Conservation (phyloP, 2,113 vertebrate species). For the Thryonomys swinderianus region DNA sequence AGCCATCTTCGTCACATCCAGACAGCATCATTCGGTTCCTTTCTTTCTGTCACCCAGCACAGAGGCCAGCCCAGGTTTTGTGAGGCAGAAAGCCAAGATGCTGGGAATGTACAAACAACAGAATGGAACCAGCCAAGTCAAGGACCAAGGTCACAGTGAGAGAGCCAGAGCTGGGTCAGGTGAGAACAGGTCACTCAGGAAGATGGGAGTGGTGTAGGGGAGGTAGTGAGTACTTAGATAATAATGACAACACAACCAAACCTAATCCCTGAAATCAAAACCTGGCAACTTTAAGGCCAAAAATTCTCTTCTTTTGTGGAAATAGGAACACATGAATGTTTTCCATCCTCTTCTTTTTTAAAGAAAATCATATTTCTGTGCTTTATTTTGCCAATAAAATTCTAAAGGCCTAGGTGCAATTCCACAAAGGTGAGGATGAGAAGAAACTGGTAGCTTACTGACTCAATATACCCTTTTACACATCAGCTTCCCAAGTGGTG, state of each 20-base stretch:
- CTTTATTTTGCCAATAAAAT: conserved; percentile 30
- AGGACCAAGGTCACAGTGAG: not conserved
- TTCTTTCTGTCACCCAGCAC: not conserved
- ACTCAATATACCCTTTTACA: not conserved
- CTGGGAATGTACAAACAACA: conserved; percentile 16
- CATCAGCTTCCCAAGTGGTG: not conserved
- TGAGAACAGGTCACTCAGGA: not conserved
- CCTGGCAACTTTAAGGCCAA: not conserved
- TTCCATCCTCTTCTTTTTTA: not conserved
- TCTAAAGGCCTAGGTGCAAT: not conserved
- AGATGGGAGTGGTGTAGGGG: not conserved
- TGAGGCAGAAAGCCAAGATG: conserved; percentile 43
- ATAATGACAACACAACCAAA: not conserved
- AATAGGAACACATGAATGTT: not conserved
- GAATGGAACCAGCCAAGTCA: not conserved
- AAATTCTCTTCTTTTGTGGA: not conserved
- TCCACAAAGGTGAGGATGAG: not conserved
- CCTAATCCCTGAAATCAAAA: not conserved
- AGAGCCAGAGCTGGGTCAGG: not conserved
- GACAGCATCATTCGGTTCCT: not conserved
- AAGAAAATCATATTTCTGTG: not conserved
- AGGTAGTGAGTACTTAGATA: not conserved
- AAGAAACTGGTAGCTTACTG: not conserved
- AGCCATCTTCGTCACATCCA: not conserved
- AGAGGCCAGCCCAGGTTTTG: not conserved